These are phyloP conservation scores for Idaea biselata DNA, from an alignment of 2,888 invertebrate genomes.

Conservation along the genomic window DNA sequence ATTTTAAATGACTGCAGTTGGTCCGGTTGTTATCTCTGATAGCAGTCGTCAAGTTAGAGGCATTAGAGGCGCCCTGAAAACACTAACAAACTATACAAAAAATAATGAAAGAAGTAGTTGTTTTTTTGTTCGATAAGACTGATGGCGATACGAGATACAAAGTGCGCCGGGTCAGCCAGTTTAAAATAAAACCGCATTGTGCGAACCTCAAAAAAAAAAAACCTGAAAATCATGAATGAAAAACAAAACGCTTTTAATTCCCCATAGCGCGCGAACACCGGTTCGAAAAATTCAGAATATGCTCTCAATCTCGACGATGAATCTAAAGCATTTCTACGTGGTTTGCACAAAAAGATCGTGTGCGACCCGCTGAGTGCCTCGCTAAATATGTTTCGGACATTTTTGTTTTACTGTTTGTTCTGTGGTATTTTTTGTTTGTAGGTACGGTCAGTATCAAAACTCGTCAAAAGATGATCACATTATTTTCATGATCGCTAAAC, in stretches of 20 bases:
- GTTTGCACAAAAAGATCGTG: slow-evolving; percentile 13
- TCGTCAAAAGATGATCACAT: too few relatives aligned
- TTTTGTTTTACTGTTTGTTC: slow-evolving; percentile 3
- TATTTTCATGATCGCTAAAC: too few relatives aligned
- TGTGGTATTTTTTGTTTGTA: slow-evolving; percentile 10
- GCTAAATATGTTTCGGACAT: slow-evolving; percentile 17
- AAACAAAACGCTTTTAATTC: slow-evolving; percentile 18
- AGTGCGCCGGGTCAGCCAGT: too few relatives aligned
- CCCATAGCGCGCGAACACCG: slow-evolving; percentile 15
- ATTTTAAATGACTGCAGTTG: too few relatives aligned
- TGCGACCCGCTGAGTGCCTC: slow-evolving; percentile 14
- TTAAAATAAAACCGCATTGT: background rate
- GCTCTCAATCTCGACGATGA: slow-evolving; percentile 14
- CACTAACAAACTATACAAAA: too few relatives aligned
- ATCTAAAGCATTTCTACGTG: slow-evolving; percentile 12
- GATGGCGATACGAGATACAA: too few relatives aligned
- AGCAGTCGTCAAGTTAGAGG: too few relatives aligned
- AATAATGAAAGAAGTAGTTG: too few relatives aligned
- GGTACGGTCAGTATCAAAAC: too few relatives aligned
- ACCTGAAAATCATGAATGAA: slow-evolving; percentile 6
- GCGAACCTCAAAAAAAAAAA: background rate
- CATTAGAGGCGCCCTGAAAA: too few relatives aligned
- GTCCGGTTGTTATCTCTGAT: too few relatives aligned
- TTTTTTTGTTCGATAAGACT: too few relatives aligned
- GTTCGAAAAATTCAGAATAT: slow-evolving; percentile 19